Base-by-base conservation (phyloP, 2,797 vertebrate genomes). In the Ctenopoma multispine region DNA sequence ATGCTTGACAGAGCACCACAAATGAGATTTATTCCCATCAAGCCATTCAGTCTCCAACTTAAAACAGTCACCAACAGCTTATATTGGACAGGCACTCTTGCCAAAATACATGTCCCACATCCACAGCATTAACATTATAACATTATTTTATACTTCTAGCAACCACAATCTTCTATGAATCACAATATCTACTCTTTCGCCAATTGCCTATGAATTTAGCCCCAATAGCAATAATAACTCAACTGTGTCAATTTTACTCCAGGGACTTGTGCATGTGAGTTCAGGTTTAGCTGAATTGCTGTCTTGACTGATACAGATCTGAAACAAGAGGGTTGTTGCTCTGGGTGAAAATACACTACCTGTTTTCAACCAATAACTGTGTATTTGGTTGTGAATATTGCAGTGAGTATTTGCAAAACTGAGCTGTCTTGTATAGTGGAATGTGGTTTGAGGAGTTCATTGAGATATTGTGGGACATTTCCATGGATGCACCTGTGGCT, bases 11-110 rank as follows among this genome's bases (percentile, higher is more conserved):
- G 81, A 75, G 70, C 10, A 18, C 70, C 49, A 61, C 75, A 77
- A 78, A 87, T 83, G 67, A 78, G 75, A 89, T 79, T 65, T 83
- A 86, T 78, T 72, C 58, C 69, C 80, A 82, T 86, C 75, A 80
- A 80, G 69, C 53, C 63, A 65, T 77, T 86, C 55, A 43, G 54
- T 63, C 53, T 57, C 72, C 69, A 51, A 68, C 79, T 89, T 87
- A 75, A 78, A 89, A 79, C 78, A 84, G 84, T 83, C 62, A 65
- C 44, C 65, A 46, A 71, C 51, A 74, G 63, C 43, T 54, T 62
- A 58, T 77, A 72, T 88, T 84, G 77, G 66, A 77, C 59, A 58
- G 72, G 69, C 18, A 1, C 36, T 72, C 62, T 27, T 59, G 29
- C 59, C 44, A 62, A 43, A 2, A 14, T 54, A 64, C 50, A 64